These are phyloP conservation scores for Cotesia vestalis DNA, from an alignment of 1,140 invertebrate species.

Conservation along the genomic window DNA sequence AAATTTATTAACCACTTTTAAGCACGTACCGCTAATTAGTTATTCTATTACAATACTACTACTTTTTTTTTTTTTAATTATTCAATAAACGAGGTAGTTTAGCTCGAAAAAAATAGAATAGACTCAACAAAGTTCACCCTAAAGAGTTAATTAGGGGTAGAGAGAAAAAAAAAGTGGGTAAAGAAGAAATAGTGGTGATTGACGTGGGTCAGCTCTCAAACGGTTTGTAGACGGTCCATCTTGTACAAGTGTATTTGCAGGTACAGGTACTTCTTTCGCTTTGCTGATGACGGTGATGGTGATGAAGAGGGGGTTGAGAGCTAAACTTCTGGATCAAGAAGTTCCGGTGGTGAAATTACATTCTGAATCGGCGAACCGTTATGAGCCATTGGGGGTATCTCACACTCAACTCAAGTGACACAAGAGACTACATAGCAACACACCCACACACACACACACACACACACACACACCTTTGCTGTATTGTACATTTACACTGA, in stretches of 20 bases:
- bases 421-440: neutral
- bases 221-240: neutral
- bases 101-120: neutral
- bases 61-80: neutral
- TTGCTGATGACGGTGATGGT: neutral
- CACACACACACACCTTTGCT: too few species aligned
- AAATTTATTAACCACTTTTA: constrained; percentile 21
- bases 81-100: constrained; percentile 6
- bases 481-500: too few species aligned
- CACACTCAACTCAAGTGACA: neutral
- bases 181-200: neutral
- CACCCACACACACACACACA: too few species aligned
- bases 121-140: neutral
- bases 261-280: neutral
- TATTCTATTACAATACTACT: constrained; percentile 1
- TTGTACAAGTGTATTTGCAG: neutral
- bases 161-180: too few species aligned
- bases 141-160: too few species aligned
- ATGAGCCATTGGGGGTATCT: constrained; percentile 27
- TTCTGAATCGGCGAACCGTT: constrained; percentile 33
- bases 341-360: constrained; percentile 31
- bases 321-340: constrained; percentile 19
- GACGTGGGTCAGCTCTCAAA: too few species aligned
- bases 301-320: constrained; percentile 18
- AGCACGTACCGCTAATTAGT: constrained; percentile 28